phyloP scores from a whole-genome alignment of 1,140 invertebrate species.

The Trichoplusia ni region DNA sequence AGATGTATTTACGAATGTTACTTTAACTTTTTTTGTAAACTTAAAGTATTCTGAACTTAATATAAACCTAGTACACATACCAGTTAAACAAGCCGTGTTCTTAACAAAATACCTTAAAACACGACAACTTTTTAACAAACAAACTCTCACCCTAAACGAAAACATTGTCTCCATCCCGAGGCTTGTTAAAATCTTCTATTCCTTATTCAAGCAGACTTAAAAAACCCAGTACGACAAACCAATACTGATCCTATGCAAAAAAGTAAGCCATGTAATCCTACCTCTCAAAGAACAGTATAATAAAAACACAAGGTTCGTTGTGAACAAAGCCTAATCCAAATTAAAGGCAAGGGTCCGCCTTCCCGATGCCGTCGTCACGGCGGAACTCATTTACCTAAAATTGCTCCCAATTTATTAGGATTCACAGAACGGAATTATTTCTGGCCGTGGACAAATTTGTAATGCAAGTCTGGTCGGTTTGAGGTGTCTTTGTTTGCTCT shows the following conservation, averaged over 20 bases:
- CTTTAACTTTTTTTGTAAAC: no score
- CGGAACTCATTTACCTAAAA: slow-evolving; percentile 52
- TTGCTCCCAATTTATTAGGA: slow-evolving; percentile 52
- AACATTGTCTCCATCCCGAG: no score
- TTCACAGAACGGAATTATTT: slow-evolving; percentile 46
- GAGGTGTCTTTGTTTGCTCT: not conserved
- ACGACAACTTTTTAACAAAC: no score
- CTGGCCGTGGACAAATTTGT: slow-evolving; percentile 30
- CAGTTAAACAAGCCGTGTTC: no score
- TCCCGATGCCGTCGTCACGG: slow-evolving; percentile 37
- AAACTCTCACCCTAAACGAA: no score
- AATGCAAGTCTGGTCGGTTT: slow-evolving; percentile 1
- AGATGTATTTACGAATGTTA: no score
- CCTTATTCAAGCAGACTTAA: no score
- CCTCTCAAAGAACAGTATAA: not conserved
- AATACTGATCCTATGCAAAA: not conserved
- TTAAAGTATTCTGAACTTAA: no score
- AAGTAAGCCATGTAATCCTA: not conserved
- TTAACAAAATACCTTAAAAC: no score
- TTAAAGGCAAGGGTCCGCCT: slow-evolving; percentile 44
- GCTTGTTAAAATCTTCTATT: no score
- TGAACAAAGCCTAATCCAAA: slow-evolving; percentile 37
- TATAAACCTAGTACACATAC: no score
- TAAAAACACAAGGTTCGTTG: slow-evolving; percentile 4
- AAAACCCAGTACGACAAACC: no score